Base-by-base conservation (phyloP, 2,797 vertebrate species). In the Platyrinchus mystaceus region DNA sequence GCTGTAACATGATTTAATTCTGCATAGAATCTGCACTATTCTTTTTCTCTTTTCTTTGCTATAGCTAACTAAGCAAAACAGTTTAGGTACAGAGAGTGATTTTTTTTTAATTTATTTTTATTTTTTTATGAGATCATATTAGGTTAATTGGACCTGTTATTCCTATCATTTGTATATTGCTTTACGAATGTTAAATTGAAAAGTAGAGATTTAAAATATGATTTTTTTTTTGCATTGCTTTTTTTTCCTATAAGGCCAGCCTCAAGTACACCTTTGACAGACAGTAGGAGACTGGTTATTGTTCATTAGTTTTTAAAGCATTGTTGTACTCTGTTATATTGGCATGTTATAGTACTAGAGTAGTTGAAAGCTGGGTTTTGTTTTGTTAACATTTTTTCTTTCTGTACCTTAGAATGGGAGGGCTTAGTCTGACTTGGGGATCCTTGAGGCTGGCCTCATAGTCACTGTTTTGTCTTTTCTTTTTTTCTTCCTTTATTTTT, bases 391-490 rank as follows among this genome's bases (percentile, higher is more conserved):
- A 1, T 71, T 84, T 74, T 88, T 70, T 74, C 22, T 77, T 94
- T 96, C 93, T 85, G 64, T 97, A 92, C 96, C 94, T 96, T 97
- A 95, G 97, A 96, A 93, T 96, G 98, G 98, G 98, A 89, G 98
- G 98, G 98, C 96, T 97, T 98, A 97, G 96, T 97, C 97, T 98
- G 97, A 98, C 98, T 98, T 98, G 98, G 98, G 98, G 98, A 98
- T 97, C 96, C 97, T 98, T 98, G 98, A 98, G 98, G 98, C 98
- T 98, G 98, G 98, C 98, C 99, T 99, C 98, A 99, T 99, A 99
- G 99, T 99, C 99, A 99, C 99, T 99, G 98, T 99, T 98, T 98
- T 99, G 98, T 98, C 97, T 99, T 98, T 99, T 98, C 98, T 98
- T 98, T 98, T 98, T 98, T 98, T 98, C 98, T 98, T 98, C 98